These are phyloP conservation scores for Aleiodes alternator DNA, from an alignment of 2,888 invertebrate species.

Conservation along the genomic window DNA sequence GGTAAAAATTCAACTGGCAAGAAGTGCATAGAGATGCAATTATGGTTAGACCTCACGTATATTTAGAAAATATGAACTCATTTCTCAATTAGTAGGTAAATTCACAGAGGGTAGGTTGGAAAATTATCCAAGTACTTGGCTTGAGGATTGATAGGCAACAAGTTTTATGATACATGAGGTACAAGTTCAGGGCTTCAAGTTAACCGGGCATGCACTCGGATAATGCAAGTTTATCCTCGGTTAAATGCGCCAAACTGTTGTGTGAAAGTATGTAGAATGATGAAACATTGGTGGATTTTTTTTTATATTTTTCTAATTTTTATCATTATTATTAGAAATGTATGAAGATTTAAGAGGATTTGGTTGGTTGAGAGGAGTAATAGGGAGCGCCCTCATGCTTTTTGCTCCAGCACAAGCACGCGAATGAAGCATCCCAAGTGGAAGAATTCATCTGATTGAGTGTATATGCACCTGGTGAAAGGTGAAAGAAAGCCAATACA, in stretches of 20 bases:
- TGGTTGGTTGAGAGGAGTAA: conserved; percentile 19
- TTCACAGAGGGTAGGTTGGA: not conserved
- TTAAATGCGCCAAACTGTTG: conserved; percentile 1
- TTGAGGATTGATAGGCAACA: conserved; percentile 27
- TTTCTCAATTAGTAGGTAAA: conserved; percentile 31
- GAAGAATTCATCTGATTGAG: conserved; percentile 15
- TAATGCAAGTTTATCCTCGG: not conserved
- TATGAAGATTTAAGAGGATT: conserved; percentile 39
- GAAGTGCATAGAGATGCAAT: conserved; percentile 17
- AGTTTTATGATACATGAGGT: not conserved
- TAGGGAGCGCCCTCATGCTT: conserved; percentile 41
- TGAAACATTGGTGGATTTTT: not conserved
- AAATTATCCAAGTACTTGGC: not conserved
- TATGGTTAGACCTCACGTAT: conserved; percentile 23
- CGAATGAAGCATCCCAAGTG: conserved; percentile 24
- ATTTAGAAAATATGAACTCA: conserved; percentile 30
- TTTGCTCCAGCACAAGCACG: not conserved
- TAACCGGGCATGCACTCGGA: not conserved
- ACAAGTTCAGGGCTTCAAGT: conserved; percentile 12
- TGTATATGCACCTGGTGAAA: conserved; percentile 53
- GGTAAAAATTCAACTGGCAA: conserved; percentile 17
- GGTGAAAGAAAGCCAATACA: conserved; percentile 51
- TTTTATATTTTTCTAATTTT: not conserved
- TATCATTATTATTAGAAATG: not conserved
- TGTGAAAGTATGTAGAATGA: not conserved